A percentile compares a stretch with the other conserved stretches of the same genome.
These are phyloP conservation scores for Sphaerophoria rueppellii DNA, from an alignment of 2,888 invertebrate species.

Conservation along the genomic window DNA sequence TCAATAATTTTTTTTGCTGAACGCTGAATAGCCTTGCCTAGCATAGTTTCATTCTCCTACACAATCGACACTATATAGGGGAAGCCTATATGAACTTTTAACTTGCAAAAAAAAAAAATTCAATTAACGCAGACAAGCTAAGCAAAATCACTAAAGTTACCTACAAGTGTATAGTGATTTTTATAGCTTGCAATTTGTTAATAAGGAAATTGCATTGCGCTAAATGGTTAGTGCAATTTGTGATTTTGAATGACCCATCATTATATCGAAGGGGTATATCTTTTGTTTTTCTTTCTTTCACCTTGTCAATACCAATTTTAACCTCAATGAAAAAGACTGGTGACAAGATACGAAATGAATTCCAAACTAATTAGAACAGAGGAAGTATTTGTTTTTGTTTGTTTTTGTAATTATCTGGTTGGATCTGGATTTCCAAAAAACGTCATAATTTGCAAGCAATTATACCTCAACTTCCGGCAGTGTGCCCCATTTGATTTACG, in stretches of 20 bases:
- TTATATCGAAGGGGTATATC: conserved; percentile 23
- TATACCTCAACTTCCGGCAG: no score
- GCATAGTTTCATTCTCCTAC: not conserved
- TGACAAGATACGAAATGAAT: not conserved
- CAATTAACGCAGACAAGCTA: conserved; percentile 60
- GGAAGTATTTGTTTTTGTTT: no score
- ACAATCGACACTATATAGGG: not conserved
- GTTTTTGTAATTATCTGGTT: no score
- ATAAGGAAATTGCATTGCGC: conserved; percentile 70
- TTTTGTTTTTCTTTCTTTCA: conserved; percentile 7
- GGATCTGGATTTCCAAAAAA: no score
- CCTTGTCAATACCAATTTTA: conserved; percentile 9
- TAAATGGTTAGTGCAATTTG: conserved; percentile 61
- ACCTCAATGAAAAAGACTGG: not conserved
- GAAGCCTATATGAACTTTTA: conserved; percentile 7
- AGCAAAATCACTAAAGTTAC: conserved; percentile 13
- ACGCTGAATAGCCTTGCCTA: not conserved
- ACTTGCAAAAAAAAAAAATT: conserved; percentile 34
- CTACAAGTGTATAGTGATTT: conserved; percentile 13
- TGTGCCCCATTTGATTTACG: no score
- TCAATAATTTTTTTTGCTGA: not conserved
- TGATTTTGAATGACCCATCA: conserved; percentile 40
- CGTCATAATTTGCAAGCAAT: no score
- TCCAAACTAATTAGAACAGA: conserved; percentile 2
- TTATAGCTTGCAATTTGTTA: conserved; percentile 43